Evolutionary conservation across 2,113 vertebrate species (phyloP), one percentile per base, ranked within the genome.

Genomic region (Gallinago paraguaiae): DNA sequence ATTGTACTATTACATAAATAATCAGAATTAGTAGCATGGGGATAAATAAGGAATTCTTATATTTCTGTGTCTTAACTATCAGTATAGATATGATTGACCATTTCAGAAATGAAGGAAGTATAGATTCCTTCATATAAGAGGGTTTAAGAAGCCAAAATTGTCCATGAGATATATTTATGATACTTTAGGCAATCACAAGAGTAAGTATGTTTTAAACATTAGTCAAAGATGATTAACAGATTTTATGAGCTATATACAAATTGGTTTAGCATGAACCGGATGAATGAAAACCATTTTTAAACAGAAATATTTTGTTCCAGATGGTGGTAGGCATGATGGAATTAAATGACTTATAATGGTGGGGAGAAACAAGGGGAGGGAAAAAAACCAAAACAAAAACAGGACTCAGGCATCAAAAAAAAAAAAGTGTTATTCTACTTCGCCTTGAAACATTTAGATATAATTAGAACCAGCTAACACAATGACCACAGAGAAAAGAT

Each of bases 371-470:
- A 22, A 5, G 4, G 3, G 2, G 14, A 7, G 23, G 20, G 6
- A 6, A 3, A 8, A 18, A 30, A 17, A 16, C 10, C 9, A 9
- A 35, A 18, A 12, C 30, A 10, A 18, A n/a, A 45, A 59, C 57
- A 28, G 1, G 18, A 51, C 4, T 20, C 8, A 18, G 17, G 17
- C 50, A 88, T 37, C 5, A 50, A 48, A 57, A 54, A 16, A 54
- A 33, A 20, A 23, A 3, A 80, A 54, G 10, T 31, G 17, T 74
- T 88, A 60, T 82, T 41, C 8, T 67, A 92, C 25, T n/a, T 64
- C 63, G n/a, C 64, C 56, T 81, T 95, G 76, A 92, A 92, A 89
- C 5, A 69, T 92, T 94, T 96, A 95, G 77, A 96, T 97, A 51
- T 75, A 96, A 97, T 97, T 96, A 96, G 65, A 68, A 82, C 30